These are phyloP conservation scores for Semicossyphus pulcher DNA, from an alignment of 2,113 vertebrate species.

Conservation along the genomic window DNA sequence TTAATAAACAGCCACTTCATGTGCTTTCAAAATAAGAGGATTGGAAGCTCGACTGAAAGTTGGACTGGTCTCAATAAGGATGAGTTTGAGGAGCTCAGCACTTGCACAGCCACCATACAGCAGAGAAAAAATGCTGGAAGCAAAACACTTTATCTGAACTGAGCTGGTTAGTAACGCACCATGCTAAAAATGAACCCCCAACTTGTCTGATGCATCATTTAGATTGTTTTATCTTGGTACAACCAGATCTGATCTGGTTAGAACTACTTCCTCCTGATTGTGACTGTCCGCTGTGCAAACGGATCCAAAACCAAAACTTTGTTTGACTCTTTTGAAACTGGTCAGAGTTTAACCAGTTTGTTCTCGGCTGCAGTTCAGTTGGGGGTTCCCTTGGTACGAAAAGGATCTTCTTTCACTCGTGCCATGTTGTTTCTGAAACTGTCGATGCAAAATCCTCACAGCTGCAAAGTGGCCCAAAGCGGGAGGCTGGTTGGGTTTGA, in stretches of 20 bases:
- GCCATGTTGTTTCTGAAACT: conserved; percentile 48
- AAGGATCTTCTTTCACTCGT: conserved; percentile 36
- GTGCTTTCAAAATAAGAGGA: conserved; percentile 46
- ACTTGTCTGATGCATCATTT: conserved; percentile 45
- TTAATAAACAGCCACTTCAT: conserved; percentile 58
- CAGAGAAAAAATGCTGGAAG: conserved; percentile 32
- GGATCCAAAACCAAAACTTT: conserved; percentile 61
- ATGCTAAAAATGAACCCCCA: conserved; percentile 23
- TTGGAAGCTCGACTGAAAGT: conserved; percentile 47
- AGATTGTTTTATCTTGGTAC: conserved; percentile 42
- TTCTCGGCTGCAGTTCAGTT: conserved; percentile 21
- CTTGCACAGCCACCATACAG: conserved; percentile 60
- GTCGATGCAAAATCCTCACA: conserved; percentile 38
- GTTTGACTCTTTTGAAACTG: conserved; percentile 25
- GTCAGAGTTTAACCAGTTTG: conserved; percentile 28
- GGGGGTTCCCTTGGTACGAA: conserved; percentile 34
- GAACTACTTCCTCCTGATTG: conserved; percentile 41
- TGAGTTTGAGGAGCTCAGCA: conserved; percentile 47
- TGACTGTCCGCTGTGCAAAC: conserved; percentile 36
- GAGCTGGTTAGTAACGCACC: conserved; percentile 43
- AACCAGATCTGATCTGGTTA: conserved; percentile 61
- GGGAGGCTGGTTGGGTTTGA: conserved; percentile 17
- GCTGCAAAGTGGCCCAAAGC: conserved; percentile 15
- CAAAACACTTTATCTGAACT: conserved; percentile 50
- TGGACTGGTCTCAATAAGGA: conserved; percentile 41